These are phyloP conservation scores for Eupithecia tripunctaria DNA, from an alignment of 2,888 invertebrate species.

Conservation along the genomic window DNA sequence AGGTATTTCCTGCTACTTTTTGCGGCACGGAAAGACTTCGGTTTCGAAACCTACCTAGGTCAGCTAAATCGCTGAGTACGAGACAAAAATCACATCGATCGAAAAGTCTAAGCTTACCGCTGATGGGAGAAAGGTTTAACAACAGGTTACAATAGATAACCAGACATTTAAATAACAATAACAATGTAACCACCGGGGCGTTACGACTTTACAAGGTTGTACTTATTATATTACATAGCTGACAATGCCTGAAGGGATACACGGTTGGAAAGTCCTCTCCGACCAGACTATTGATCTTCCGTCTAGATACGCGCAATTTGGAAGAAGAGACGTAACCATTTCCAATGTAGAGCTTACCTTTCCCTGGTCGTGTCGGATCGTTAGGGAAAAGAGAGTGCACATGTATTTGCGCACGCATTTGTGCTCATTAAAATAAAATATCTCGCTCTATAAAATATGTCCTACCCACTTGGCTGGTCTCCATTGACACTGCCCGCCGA, in stretches of 20 bases:
- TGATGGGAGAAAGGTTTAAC: background rate
- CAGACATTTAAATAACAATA: slow-evolving; percentile 14
- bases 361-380: too few relatives aligned
- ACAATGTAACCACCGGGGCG: slow-evolving; percentile 6
- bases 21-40: too few relatives aligned
- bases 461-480: too few relatives aligned
- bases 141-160: background rate
- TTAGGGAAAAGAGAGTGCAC: too few relatives aligned
- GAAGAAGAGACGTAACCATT: background rate
- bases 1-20: too few relatives aligned
- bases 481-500: too few relatives aligned
- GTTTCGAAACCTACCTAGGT: too few relatives aligned
- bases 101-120: background rate
- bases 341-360: too few relatives aligned
- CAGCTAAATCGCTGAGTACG: background rate
- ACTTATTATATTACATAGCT: background rate
- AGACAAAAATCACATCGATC: background rate
- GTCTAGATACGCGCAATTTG: background rate
- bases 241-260: slow-evolving; percentile 3
- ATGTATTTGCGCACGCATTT: too few relatives aligned
- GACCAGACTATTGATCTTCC: background rate
- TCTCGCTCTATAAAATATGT: too few relatives aligned
- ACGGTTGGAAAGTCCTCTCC: background rate
- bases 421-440: too few relatives aligned
- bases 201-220: slow-evolving; percentile 6